A percentile compares a stretch with the other conserved stretches of the same genome.
phyloP scores from a whole-genome alignment of 2,113 vertebrate genomes.

The Anguilla japonica region DNA sequence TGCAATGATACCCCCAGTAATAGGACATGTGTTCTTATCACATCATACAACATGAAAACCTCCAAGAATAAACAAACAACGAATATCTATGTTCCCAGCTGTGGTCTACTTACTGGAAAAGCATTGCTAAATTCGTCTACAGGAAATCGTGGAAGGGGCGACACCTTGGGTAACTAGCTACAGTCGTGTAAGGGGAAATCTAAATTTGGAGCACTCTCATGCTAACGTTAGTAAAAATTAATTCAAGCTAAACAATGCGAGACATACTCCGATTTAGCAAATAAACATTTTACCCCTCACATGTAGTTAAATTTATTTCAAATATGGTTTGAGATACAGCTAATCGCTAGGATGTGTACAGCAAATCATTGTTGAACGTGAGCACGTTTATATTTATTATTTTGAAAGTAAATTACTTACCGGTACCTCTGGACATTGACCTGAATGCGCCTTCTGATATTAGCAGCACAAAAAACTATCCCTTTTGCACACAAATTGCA shows the following conservation, averaged over 20 bases:
- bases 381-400: background rate
- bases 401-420: conserved; percentile 5
- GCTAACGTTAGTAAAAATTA: background rate
- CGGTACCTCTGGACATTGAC: conserved; percentile 31
- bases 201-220: background rate
- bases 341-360: background rate
- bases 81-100: conserved; percentile 1
- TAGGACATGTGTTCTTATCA: background rate
- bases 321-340: background rate
- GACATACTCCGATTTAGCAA: background rate
- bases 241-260: background rate
- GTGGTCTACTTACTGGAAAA: conserved; percentile 26
- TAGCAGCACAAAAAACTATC: background rate
- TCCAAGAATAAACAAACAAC: conserved; percentile 3
- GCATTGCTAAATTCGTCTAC: conserved; percentile 15
- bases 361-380: background rate
- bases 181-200: conserved; percentile 4
- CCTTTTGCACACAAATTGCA: conserved; percentile 8
- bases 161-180: conserved; percentile 18
- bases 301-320: background rate
- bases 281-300: background rate
- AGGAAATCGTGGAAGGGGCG: conserved; percentile 29
- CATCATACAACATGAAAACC: background rate
- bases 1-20: background rate
- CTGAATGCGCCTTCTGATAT: conserved; percentile 15